Conservation (phyloP, 2,113 vertebrate species). For the Seriola rivoliana region DNA sequence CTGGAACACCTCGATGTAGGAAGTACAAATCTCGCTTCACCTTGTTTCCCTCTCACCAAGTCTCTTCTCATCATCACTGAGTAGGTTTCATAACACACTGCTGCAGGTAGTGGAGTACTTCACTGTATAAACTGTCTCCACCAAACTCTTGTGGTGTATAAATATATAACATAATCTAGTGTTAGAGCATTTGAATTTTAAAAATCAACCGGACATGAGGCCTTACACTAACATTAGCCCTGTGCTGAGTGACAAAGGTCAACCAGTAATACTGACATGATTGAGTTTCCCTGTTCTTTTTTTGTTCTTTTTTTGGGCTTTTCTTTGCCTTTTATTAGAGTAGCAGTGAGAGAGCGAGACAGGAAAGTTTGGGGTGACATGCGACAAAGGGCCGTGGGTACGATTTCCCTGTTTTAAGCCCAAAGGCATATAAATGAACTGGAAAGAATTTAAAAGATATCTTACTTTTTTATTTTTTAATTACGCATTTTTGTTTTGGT, state of each 20-base stretch:
- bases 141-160: neutral
- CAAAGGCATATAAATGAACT: neutral
- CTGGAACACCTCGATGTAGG: neutral
- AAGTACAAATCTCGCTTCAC: slow-evolving; percentile 19
- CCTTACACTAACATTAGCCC: slow-evolving; percentile 9
- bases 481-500: neutral
- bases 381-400: too few species aligned
- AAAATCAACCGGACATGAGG: neutral
- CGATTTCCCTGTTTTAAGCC: too few species aligned
- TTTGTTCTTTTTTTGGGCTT: too few species aligned
- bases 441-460: neutral
- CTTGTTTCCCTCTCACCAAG: slow-evolving; percentile 25
- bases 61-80: slow-evolving; percentile 22
- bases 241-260: slow-evolving; percentile 7
- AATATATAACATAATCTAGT: neutral
- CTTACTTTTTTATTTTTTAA: neutral
- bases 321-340: too few species aligned
- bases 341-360: too few species aligned
- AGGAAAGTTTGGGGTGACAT: too few species aligned
- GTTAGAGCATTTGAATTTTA: slow-evolving; percentile 9
- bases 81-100: slow-evolving; percentile 25
- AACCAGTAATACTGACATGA: neutral
- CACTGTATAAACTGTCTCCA: neutral
- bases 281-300: neutral
- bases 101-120: slow-evolving; percentile 1